Conservation (phyloP, 2,113 vertebrate species). For the Anolis carolinensis region DNA sequence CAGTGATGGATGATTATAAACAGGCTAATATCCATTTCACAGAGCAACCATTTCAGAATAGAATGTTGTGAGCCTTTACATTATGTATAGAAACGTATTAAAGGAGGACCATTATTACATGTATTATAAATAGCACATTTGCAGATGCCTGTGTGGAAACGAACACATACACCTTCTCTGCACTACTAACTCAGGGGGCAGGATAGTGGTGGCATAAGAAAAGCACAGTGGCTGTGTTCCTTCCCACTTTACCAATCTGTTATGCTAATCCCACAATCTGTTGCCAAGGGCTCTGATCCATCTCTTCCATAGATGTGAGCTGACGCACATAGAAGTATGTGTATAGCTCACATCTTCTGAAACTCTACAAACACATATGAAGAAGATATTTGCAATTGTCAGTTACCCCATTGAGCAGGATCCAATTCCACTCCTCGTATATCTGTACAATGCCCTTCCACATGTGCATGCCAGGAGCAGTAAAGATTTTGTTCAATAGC, state of each 20-base stretch:
- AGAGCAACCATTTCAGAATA: slow-evolving; percentile 2
- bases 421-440: no score
- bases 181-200: not conserved
- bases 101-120: not conserved
- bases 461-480: not conserved
- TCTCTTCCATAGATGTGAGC: not conserved
- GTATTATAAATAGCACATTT: not conserved
- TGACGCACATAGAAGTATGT: no score
- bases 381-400: not conserved
- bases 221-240: not conserved
- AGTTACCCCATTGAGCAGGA: not conserved
- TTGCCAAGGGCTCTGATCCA: not conserved
- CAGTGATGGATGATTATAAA: slow-evolving; percentile 12
- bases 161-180: not conserved
- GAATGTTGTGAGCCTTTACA: slow-evolving; percentile 19
- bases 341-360: not conserved
- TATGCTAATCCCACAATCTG: not conserved
- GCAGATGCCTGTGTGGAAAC: not conserved
- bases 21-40: slow-evolving; percentile 31
- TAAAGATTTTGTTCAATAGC: not conserved
- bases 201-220: not conserved
- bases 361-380: not conserved
- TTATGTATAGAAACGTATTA: not conserved
- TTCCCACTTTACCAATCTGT: not conserved
- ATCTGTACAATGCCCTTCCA: not conserved